phyloP scores from a whole-genome alignment of 2,888 invertebrate genomes.

The Ectemnius cavifrons region DNA sequence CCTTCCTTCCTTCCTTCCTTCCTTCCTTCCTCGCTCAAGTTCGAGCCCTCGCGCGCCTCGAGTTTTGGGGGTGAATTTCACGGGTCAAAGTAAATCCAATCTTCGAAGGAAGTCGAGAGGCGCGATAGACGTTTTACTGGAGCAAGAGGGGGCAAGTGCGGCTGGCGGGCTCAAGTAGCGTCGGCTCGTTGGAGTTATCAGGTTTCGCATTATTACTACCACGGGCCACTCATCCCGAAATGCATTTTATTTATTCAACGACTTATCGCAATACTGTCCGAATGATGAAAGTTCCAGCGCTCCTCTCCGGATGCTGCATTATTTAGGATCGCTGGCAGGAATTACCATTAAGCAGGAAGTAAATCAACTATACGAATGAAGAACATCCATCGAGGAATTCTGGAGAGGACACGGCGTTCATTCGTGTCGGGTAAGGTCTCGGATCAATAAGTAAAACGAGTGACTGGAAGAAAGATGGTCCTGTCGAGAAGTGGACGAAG shows the following conservation, averaged over 20 bases:
- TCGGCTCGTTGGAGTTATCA: slow-evolving; percentile 26
- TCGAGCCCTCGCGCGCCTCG: slow-evolving; percentile 15
- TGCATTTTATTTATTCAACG: slow-evolving; percentile 16
- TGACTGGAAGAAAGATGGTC: too few relatives aligned
- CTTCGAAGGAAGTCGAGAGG: slow-evolving; percentile 31
- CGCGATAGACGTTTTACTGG: slow-evolving; percentile 34
- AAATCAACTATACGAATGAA: neutral
- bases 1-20: slow-evolving; percentile 34
- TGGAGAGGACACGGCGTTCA: too few relatives aligned
- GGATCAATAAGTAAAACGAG: too few relatives aligned
- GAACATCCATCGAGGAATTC: too few relatives aligned
- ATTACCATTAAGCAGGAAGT: neutral
- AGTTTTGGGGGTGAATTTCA: slow-evolving; percentile 50
- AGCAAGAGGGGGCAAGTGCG: slow-evolving; percentile 1
- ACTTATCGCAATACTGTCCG: slow-evolving; percentile 18
- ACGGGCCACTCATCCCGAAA: neutral
- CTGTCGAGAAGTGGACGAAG: too few relatives aligned
- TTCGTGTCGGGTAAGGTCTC: too few relatives aligned
- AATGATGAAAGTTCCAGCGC: neutral
- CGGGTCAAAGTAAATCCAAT: slow-evolving; percentile 51
- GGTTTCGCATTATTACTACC: slow-evolving; percentile 32
- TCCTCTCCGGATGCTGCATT: too few relatives aligned
- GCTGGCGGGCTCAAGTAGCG: slow-evolving; percentile 18
- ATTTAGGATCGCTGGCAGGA: too few relatives aligned
- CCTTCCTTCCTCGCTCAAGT: slow-evolving; percentile 18